phyloP scores from a whole-genome alignment of 2,113 vertebrate species.

The Pseudorectes ferrugineus region DNA sequence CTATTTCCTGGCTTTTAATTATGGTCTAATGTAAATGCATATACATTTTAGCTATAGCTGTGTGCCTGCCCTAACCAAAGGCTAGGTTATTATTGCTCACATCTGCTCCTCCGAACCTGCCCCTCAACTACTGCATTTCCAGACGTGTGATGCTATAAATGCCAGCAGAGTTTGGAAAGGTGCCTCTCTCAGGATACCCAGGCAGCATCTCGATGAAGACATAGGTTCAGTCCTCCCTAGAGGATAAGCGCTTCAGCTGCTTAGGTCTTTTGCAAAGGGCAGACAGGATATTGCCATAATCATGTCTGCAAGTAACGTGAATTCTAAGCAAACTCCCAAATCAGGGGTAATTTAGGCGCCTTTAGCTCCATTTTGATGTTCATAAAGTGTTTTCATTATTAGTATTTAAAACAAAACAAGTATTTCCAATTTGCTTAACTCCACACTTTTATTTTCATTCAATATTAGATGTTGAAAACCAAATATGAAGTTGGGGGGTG shows the following conservation, averaged over 20 bases:
- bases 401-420: neutral
- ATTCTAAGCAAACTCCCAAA: neutral
- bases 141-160: neutral
- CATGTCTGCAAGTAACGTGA: neutral
- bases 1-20: neutral
- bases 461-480: neutral
- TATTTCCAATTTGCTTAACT: neutral
- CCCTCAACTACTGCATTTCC: neutral
- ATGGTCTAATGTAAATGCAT: neutral
- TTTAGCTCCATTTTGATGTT: neutral
- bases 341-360: neutral
- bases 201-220: neutral
- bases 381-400: neutral
- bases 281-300: neutral
- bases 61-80: neutral
- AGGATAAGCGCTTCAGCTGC: neutral
- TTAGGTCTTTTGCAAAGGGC: neutral
- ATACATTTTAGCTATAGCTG: neutral
- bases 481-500: neutral
- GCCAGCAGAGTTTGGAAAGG: neutral
- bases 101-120: neutral
- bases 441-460: neutral
- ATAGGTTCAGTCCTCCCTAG: neutral
- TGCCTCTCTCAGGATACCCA: neutral
- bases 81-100: neutral